Evolutionary conservation across 2,797 vertebrate genomes (phyloP).

Genomic region (Syncerus caffer): DNA sequence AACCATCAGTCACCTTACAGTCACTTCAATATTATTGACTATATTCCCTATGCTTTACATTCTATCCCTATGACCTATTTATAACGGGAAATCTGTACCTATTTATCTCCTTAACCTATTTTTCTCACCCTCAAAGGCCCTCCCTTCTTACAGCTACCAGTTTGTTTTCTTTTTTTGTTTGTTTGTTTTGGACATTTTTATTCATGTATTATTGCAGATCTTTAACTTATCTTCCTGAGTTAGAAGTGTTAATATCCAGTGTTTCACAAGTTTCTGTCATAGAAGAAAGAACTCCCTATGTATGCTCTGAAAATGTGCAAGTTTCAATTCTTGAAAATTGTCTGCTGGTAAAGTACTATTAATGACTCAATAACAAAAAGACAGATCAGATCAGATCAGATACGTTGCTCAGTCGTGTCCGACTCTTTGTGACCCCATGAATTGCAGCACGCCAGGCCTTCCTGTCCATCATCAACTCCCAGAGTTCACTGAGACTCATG

Average conservation of each 20-base stretch:
- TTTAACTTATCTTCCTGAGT: conserved; percentile 41
- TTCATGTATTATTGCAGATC: neutral
- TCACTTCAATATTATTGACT: neutral
- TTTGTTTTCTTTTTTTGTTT: neutral
- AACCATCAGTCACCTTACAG: neutral
- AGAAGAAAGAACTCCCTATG: neutral
- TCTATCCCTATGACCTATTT: neutral
- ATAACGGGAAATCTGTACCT: neutral
- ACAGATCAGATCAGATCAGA: neutral
- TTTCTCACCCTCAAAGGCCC: neutral
- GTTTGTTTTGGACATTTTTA: conserved; percentile 28
- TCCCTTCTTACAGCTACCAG: neutral
- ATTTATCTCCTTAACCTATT: neutral
- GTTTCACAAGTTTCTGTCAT: neutral
- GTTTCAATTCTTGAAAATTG: neutral
- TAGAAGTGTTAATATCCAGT: neutral
- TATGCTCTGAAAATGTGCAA: neutral
- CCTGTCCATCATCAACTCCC: too few relatives aligned
- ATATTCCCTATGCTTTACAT: neutral
- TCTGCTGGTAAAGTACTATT: neutral
- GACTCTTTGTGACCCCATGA: too few relatives aligned
- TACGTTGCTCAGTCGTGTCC: too few relatives aligned
- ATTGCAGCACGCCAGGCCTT: too few relatives aligned
- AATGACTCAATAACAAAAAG: neutral
- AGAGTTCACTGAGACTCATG: too few relatives aligned